These are phyloP conservation scores for Frankliniella fusca DNA, from an alignment of 2,888 invertebrate species.

Conservation along the genomic window DNA sequence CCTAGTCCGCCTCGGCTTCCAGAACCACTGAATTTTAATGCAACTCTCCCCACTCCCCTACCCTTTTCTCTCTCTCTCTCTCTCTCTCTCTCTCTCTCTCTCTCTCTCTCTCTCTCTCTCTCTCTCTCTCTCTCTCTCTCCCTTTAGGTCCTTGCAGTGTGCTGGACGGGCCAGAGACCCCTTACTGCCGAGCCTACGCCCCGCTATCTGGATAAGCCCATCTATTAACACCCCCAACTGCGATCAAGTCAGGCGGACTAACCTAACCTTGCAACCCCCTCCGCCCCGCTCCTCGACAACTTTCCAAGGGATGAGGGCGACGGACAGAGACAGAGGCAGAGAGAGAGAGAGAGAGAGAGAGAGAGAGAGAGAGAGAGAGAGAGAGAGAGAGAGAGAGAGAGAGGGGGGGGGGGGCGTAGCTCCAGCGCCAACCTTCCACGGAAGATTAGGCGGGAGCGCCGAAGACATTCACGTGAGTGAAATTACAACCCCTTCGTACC, in stretches of 20 bases:
- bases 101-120: too few relatives aligned
- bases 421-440: background rate
- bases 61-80: background rate
- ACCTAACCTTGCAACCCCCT: background rate
- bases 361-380: too few relatives aligned
- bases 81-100: too few relatives aligned
- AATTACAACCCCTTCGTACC: background rate
- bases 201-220: conserved; percentile 6
- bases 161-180: too few relatives aligned
- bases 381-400: too few relatives aligned
- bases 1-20: background rate
- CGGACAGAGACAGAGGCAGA: too few relatives aligned
- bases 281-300: background rate
- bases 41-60: background rate
- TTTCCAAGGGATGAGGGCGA: too few relatives aligned
- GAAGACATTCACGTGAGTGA: background rate
- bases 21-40: conserved; percentile 22
- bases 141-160: too few relatives aligned
- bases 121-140: too few relatives aligned
- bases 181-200: background rate
- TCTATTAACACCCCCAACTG: conserved; percentile 20
- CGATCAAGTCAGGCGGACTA: background rate
- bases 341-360: too few relatives aligned
- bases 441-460: background rate
- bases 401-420: too few relatives aligned